Conservation (phyloP, 2,113 vertebrate genomes). For the Lepus americanus region DNA sequence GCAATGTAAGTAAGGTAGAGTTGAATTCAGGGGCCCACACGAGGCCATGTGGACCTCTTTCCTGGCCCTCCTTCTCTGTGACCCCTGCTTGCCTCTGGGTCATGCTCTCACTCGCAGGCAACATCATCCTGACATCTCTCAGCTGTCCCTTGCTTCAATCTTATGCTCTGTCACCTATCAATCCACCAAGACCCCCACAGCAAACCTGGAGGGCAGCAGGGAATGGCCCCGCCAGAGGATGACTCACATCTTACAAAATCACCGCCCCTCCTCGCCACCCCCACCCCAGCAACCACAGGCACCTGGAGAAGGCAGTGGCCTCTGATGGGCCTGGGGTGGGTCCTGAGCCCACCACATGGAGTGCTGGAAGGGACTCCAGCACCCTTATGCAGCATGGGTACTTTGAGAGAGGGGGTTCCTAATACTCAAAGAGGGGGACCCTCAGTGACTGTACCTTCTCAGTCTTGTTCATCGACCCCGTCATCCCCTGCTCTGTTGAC, state of each 20-base stretch:
- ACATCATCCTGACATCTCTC: not conserved
- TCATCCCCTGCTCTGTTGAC: not conserved
- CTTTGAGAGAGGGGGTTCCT: not conserved
- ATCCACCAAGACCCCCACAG: not conserved
- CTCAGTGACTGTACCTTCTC: accelerated
- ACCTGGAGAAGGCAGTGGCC: not conserved
- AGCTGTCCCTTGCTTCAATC: too few species aligned
- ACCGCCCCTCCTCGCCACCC: not conserved
- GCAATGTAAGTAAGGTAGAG: not conserved
- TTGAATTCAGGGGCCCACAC: not conserved
- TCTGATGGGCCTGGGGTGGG: not conserved
- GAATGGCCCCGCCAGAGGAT: not conserved
- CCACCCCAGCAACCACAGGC: not conserved
- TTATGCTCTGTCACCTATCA: not conserved
- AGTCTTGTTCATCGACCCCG: not conserved
- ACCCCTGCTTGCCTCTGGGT: not conserved
- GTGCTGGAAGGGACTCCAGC: not conserved
- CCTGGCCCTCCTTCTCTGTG: not conserved
- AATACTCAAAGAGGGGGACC: not conserved
- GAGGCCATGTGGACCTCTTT: not conserved
- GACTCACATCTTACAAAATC: not conserved
- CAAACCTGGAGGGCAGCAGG: not conserved
- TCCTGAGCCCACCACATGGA: not conserved
- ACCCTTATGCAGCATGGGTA: accelerated
- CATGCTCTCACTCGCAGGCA: not conserved